A percentile compares a stretch with the other conserved stretches of the same genome.
phyloP scores from a whole-genome alignment of 2,888 invertebrate species.

The Eumacrocentrus americanus region DNA sequence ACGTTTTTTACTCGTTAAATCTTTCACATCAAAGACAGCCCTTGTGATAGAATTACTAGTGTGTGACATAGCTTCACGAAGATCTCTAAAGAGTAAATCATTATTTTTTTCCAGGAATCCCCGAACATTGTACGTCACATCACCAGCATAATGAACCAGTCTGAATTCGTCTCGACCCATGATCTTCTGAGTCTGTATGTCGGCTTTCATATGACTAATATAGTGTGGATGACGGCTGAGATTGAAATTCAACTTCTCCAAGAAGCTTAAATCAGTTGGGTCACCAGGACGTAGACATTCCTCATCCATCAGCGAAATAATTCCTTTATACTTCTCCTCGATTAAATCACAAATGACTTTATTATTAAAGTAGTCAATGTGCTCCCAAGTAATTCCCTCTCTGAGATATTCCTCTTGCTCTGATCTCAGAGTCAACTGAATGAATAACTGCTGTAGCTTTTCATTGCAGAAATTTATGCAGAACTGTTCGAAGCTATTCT shows the following conservation, averaged over 20 bases:
- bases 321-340: conserved; percentile 86
- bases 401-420: conserved; percentile 91
- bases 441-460: conserved; percentile 92
- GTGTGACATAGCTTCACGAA: conserved; percentile 82
- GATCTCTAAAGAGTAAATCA: conserved; percentile 85
- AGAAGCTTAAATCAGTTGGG: conserved; percentile 79
- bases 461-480: conserved; percentile 97
- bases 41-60: conserved; percentile 71
- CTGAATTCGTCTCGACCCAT: conserved; percentile 90
- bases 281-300: conserved; percentile 92
- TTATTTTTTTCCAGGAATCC: conserved; percentile 95
- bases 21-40: conserved; percentile 69
- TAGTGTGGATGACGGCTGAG: conserved; percentile 81
- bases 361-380: conserved; percentile 89
- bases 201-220: conserved; percentile 80
- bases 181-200: conserved; percentile 78
- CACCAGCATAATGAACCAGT: conserved; percentile 89
- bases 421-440: conserved; percentile 86
- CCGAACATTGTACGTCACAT: conserved; percentile 86
- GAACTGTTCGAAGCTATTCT: conserved; percentile 89
- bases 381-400: conserved; percentile 92
- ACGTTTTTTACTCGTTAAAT: conserved; percentile 77
- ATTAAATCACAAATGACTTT: conserved; percentile 92
- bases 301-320: conserved; percentile 86
- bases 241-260: conserved; percentile 78